Base-by-base conservation (phyloP, 2,888 invertebrate genomes). In the Tricholauxania praeusta region DNA sequence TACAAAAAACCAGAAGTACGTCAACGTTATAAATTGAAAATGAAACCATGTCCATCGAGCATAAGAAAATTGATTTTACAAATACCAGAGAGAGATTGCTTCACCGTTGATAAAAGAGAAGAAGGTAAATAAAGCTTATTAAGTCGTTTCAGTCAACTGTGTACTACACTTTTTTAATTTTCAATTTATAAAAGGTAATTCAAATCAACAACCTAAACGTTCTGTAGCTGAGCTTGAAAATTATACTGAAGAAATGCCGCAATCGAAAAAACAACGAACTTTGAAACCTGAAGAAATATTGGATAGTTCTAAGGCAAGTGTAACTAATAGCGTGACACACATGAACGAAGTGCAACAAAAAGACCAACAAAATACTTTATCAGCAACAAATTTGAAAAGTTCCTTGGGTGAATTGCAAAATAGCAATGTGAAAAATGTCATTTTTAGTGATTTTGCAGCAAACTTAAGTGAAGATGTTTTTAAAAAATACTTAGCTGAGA, bases 1-100 rank as follows among this genome's bases (percentile, higher is more conserved):
- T 77, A 77, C 65, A 47, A 62, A 12, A 8, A 15, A 28, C 75
- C 77, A 0, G 19, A 28, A 15, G 55, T 75, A 48, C 52, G 77
- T 12, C 14, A 73, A 48, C 59, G 51, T 12, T 71, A n/a, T 6
- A 74, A 74, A 4, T 63, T 77, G 62, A 67, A 57, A 19, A 22
- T 74, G 14, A 77, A 74, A 65, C 53, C 62, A 14, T 52, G 71
- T 49, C 67, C 75, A 63, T 65, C 32, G 12, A 51, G 48, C 19
- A 14, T 71, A 15, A 75, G 69, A 59, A 22, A 52, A 15, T 59
- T n/a, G n/a, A 49, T 77, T 14, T 49, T 77, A 14, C 57, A 72
- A 65, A 51, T 75, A 47, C 74, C 75, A 15, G 7, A 1, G 52
- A 12, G 22, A 51, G 28, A 39, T 12, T 12, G 48, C 7, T 12